phyloP scores from a whole-genome alignment of 2,888 invertebrate species.

The Drosophila stalkeri region DNA sequence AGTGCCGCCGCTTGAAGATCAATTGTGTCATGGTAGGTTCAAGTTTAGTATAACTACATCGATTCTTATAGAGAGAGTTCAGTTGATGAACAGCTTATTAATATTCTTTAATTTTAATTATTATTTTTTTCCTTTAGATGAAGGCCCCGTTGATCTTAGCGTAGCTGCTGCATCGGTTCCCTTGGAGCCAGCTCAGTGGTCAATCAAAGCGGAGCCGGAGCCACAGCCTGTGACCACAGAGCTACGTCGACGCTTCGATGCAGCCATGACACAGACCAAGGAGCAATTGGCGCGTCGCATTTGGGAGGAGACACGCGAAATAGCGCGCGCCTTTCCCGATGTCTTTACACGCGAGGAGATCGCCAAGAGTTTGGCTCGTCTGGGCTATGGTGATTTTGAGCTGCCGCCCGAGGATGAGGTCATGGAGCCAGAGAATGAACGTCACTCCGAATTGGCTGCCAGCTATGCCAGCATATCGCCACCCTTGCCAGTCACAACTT shows the following conservation, averaged over 20 bases:
- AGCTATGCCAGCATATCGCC: conserved; percentile 51
- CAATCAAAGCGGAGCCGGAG: conserved; percentile 44
- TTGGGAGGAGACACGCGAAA: conserved; percentile 83
- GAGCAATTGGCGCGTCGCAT: conserved; percentile 82
- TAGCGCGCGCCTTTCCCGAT: conserved; percentile 83
- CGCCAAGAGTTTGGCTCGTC: conserved; percentile 79
- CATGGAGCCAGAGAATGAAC: conserved; percentile 45
- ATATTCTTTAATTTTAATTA: background rate
- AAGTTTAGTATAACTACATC: background rate
- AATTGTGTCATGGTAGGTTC: conserved; percentile 74
- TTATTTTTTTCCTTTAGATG: conserved; percentile 59
- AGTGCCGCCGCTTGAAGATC: conserved; percentile 52
- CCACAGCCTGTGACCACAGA: conserved; percentile 56
- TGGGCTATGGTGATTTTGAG: conserved; percentile 82
- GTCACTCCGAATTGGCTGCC: conserved; percentile 18
- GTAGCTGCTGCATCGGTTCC: conserved; percentile 70
- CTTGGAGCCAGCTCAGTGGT: conserved; percentile 45
- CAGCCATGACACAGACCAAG: conserved; percentile 71
- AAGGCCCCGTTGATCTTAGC: conserved; percentile 83
- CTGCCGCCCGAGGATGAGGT: conserved; percentile 67
- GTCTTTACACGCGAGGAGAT: conserved; percentile 84
- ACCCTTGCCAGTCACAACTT: background rate
- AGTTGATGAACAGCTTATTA: too few species aligned
- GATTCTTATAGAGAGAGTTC: too few species aligned
- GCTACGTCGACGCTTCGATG: conserved; percentile 62